Base-by-base conservation (phyloP, 2,797 vertebrate genomes). In the Novumbra hubbsi region DNA sequence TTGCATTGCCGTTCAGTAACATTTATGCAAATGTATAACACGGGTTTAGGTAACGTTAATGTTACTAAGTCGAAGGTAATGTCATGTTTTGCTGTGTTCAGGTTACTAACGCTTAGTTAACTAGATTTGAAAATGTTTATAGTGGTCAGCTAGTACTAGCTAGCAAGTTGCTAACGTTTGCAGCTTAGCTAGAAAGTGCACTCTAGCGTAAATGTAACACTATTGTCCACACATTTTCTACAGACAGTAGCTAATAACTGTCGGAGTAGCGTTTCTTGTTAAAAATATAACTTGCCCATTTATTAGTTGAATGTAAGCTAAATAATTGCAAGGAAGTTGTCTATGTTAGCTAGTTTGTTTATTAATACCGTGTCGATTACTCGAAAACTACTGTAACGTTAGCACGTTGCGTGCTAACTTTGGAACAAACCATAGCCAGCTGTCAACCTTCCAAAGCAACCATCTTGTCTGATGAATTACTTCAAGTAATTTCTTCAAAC, bases 391-490 rank as follows among this genome's bases (percentile, higher is more conserved):
- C 4, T 7, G 55, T 57, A 57, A 21, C 55, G 55, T 7, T 65
- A 65, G 63, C 55, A 60, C 19, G 21, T 27, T 60, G 63, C 27
- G 27, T 65, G 63, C 63, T 65, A 32, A 65, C 55, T 60, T 60
- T 4, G 11, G 21, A 11, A 12, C 55, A 34, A 34, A 65, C 62
- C 16, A 17, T 9, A 65, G 63, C 55, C 41, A 63, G 30, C 60
- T 65, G 62, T 70, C 68, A 67, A 27, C 32, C 41, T 57, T 66
- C 68, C 70, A 65, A n/a, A 60, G 50, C 66, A 66, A 66, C 50
- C 17, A 49, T 55, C 55, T 70, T 65, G 63, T 27, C 30, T 30
- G 63, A 64, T n/a, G 19, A 64, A 64, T 64, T 32, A 28, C 63
- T 19, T 21, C 55, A 60, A 60, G 55, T 24, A 9, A 60, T 60